Percentiles rank a stretch among this genome's conserved stretches.
Evolutionary conservation across 2,888 invertebrate genomes (phyloP).

Genomic region (Pyrrhosoma nymphula): DNA sequence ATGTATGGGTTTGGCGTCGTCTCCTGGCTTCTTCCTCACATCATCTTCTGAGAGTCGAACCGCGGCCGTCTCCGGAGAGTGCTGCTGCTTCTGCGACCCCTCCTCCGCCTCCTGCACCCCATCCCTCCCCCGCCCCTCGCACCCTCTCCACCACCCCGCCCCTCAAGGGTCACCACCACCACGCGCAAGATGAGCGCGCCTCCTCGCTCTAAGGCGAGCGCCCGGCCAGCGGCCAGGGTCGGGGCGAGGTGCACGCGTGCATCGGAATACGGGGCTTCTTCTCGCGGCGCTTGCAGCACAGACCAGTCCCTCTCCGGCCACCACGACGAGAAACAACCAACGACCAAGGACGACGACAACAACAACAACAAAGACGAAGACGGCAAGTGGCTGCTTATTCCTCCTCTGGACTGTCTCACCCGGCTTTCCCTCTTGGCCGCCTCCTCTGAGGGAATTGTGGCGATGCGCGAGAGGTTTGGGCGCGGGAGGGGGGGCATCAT

Average conservation of each 20-base stretch:
- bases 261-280: not conserved
- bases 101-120: not conserved
- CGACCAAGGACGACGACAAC: not conserved
- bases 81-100: not conserved
- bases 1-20: slow-evolving; percentile 45
- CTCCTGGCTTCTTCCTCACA: slow-evolving; percentile 25
- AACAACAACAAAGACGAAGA: not conserved
- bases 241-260: not conserved
- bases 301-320: not conserved
- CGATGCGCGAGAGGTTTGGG: too few relatives aligned
- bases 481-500: not conserved
- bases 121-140: slow-evolving; percentile 18
- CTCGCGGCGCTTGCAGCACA: not conserved
- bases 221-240: not conserved
- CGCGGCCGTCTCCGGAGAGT: slow-evolving; percentile 32
- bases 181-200: too few relatives aligned
- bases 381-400: not conserved
- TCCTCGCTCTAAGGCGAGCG: not conserved
- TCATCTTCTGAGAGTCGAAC: not conserved
- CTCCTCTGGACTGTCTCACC: too few relatives aligned
- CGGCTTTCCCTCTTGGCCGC: not conserved
- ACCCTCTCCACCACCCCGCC: not conserved
- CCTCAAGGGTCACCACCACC: not conserved
- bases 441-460: not conserved
- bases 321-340: not conserved